phyloP scores from a whole-genome alignment of 2,888 invertebrate genomes.

The Druceiella hillmani region DNA sequence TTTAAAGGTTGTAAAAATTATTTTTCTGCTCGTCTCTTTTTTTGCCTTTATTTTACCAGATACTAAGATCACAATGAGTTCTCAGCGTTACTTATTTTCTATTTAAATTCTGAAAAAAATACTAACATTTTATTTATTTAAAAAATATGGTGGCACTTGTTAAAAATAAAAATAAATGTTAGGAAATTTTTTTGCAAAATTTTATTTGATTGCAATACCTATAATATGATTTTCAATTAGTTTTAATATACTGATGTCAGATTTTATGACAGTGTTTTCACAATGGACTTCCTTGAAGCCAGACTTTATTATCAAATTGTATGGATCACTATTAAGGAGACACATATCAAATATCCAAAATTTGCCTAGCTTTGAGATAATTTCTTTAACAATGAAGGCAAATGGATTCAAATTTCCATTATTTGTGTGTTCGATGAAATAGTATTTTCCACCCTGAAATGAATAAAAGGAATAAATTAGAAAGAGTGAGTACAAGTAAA shows the following conservation, averaged over 20 bases:
- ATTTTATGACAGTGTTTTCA: neutral
- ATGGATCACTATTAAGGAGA: neutral
- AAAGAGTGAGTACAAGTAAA: too few relatives aligned
- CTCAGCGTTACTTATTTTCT: too few relatives aligned
- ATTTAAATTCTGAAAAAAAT: too few relatives aligned
- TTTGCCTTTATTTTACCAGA: too few relatives aligned
- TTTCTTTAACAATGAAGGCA: neutral
- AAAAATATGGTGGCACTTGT: too few relatives aligned
- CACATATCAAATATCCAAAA: constrained; percentile 2
- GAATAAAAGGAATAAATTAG: too few relatives aligned
- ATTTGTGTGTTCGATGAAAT: constrained; percentile 4
- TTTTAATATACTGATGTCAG: neutral
- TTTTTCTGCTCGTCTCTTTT: too few relatives aligned
- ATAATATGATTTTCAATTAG: constrained; percentile 1
- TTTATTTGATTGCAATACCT: neutral
- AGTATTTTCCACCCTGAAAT: constrained; percentile 1
- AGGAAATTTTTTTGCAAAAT: too few relatives aligned
- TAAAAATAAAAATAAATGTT: too few relatives aligned
- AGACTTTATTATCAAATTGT: neutral
- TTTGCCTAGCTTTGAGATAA: neutral
- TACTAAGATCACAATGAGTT: too few relatives aligned
- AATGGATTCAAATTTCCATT: neutral
- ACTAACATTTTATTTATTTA: too few relatives aligned
- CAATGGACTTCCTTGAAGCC: neutral
- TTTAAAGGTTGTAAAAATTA: too few relatives aligned